Percentiles rank a stretch among this genome's conserved stretches.
Conservation (phyloP, 1,140 invertebrate genomes). For the Danaus plexippus region DNA sequence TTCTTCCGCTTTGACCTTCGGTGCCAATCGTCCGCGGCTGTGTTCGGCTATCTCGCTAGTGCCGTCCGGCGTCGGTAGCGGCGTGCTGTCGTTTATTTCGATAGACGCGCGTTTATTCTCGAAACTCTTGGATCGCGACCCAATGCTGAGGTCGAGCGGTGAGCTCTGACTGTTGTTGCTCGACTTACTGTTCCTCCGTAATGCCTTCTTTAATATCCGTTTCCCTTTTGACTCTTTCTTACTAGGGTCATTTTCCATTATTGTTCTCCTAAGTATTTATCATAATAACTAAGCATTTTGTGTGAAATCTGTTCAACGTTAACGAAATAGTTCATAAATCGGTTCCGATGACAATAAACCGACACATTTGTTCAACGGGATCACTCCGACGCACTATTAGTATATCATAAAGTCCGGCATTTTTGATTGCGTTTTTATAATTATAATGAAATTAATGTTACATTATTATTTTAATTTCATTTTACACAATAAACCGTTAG, state of each 20-base stretch:
- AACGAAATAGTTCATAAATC: too few species aligned
- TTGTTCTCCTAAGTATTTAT: conserved; percentile 18
- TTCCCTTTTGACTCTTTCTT: conserved; percentile 66
- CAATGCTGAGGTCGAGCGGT: conserved; percentile 25
- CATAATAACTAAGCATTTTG: conserved; percentile 39
- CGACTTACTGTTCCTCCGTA: conserved; percentile 54
- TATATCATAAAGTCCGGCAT: conserved; percentile 7
- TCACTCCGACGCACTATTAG: conserved; percentile 11
- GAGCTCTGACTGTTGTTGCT: conserved; percentile 47
- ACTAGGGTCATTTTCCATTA: conserved; percentile 68
- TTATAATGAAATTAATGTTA: conserved; percentile 8
- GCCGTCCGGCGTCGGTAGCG: conserved; percentile 44
- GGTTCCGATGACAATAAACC: too few species aligned
- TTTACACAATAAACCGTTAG: conserved; percentile 8
- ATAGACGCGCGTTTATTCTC: conserved; percentile 46
- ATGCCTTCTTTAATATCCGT: conserved; percentile 54
- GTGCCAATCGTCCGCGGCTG: conserved; percentile 8
- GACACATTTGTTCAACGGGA: too few species aligned
- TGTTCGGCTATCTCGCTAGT: conserved; percentile 28
- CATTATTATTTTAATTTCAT: conserved; percentile 10
- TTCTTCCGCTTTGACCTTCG: conserved; percentile 32
- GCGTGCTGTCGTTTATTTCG: conserved; percentile 42
- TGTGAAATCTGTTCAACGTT: conserved; percentile 21
- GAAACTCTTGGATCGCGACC: conserved; percentile 46
- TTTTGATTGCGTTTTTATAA: conserved; percentile 7